Evolutionary conservation across 2,113 vertebrate species (phyloP), one percentile per base, ranked within the genome.

Genomic region (Oreochromis spilurus): DNA sequence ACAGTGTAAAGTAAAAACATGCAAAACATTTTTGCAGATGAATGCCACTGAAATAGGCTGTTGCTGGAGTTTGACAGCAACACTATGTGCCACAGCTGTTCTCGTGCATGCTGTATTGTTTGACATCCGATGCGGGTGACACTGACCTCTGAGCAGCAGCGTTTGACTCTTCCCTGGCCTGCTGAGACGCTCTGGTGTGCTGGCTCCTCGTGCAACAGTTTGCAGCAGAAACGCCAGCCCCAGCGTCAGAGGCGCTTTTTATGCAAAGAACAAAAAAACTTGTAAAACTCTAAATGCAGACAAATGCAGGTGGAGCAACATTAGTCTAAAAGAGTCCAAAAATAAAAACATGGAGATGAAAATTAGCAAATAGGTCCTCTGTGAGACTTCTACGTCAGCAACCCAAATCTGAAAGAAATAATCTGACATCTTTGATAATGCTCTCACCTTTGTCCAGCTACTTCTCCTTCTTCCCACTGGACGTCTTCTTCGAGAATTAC

Each of bases 401-500:
- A 29, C 4, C 9, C 70, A 48, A 75, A 75, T 75, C 40, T 48
- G 24, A 48, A 75, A 75, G 2, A 29, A 50, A 19, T 50, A 50
- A n/a, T 77, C 43, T 77, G 26, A 31, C 17, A 31, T 50, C 9
- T 34, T 77, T 77, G 24, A n/a, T 52, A 34, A 52, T 31, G 45
- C 45, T 55, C 89, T 87, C 19, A 95, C 95, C 91, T 93, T 38
- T 85, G 88, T 29, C 50, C 89, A 1, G 52, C 78, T n/a, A 11
- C 88, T 19, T 65, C 92, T 53, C 14, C 87, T 13, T 95, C 91
- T 6, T 85, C 92, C 92, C 95, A 95, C 7, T 43, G 91, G n/a
- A 93, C 94, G 3, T 94, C 93, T 53, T 95, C 87, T 86, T 96
- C 94, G n/a, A 97, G 91, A 81, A 93, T 93, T 70, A 75, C 85